A percentile compares a stretch with the other conserved stretches of the same genome.
Conservation (phyloP, 2,888 invertebrate species). For the Slavum lentiscoides region DNA sequence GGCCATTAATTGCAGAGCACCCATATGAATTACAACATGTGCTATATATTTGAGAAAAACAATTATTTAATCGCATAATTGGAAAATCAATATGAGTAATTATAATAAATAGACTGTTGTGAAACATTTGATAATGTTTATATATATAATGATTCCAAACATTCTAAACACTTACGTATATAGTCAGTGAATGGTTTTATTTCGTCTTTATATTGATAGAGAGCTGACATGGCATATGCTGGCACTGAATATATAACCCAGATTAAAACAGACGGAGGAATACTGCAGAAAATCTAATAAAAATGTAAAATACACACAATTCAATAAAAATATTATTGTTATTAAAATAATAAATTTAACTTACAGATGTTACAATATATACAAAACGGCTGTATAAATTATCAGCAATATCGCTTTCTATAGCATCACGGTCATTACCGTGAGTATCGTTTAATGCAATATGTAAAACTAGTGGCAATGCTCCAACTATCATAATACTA, state of each 20-base stretch:
- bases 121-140: background rate
- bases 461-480: conserved; percentile 77
- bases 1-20: conserved; percentile 70
- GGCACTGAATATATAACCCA: conserved; percentile 86
- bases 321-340: conserved; percentile 2
- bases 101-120: background rate
- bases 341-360: conserved; percentile 56
- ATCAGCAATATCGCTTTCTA: conserved; percentile 79
- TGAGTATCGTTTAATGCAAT: conserved; percentile 64
- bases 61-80: background rate
- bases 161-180: conserved; percentile 57
- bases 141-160: background rate
- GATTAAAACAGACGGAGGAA: conserved; percentile 77
- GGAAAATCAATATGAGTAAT: background rate
- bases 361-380: conserved; percentile 79
- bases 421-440: conserved; percentile 63
- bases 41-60: conserved; percentile 61
- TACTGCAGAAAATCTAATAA: conserved; percentile 74
- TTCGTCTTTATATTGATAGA: conserved; percentile 64
- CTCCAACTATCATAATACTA: conserved; percentile 74
- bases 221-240: conserved; percentile 84
- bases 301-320: conserved; percentile 56
- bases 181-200: conserved; percentile 58
- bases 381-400: conserved; percentile 78
- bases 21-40: conserved; percentile 72